phyloP scores from a whole-genome alignment of 64 coral and sea anemone genomes.

The Pachyseris speciosa region DNA sequence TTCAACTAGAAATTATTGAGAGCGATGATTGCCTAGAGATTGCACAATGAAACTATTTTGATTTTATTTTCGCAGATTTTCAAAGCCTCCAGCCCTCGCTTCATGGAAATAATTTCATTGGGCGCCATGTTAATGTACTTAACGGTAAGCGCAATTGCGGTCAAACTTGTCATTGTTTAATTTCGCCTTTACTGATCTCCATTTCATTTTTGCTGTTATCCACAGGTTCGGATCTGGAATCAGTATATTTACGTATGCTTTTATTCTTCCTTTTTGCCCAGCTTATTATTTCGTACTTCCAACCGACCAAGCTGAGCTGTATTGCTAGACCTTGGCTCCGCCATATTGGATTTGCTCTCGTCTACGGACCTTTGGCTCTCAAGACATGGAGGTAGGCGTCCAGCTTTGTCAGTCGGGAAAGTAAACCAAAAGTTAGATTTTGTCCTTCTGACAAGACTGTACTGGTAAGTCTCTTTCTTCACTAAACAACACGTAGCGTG shows the following conservation, averaged over 20 bases:
- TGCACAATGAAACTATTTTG: too few relatives aligned
- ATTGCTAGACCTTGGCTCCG: conserved; percentile 17
- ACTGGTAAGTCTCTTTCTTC: too few relatives aligned
- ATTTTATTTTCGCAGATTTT: conserved; percentile 31
- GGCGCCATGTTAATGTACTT: conserved; percentile 33
- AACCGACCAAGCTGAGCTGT: conserved; percentile 28
- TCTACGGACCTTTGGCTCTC: conserved; percentile 41
- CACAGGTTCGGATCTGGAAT: not conserved
- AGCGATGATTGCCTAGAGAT: too few relatives aligned
- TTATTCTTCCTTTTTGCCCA: not conserved
- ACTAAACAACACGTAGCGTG: too few relatives aligned
- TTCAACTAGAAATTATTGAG: too few relatives aligned
- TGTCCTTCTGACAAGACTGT: too few relatives aligned
- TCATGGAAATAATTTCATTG: conserved; percentile 24
- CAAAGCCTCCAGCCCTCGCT: conserved; percentile 45
- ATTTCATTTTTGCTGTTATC: too few relatives aligned
- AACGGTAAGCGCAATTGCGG: not conserved
- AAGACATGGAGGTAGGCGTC: conserved; percentile 72
- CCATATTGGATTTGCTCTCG: conserved; percentile 46
- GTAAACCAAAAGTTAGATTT: too few relatives aligned
- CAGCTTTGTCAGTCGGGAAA: too few relatives aligned
- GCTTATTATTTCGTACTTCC: conserved; percentile 12
- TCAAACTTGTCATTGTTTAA: not conserved
- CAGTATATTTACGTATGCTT: not conserved
- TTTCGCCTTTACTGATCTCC: too few relatives aligned